phyloP scores from a whole-genome alignment of 2,888 invertebrate species.

The Barypeithes pellucidus region DNA sequence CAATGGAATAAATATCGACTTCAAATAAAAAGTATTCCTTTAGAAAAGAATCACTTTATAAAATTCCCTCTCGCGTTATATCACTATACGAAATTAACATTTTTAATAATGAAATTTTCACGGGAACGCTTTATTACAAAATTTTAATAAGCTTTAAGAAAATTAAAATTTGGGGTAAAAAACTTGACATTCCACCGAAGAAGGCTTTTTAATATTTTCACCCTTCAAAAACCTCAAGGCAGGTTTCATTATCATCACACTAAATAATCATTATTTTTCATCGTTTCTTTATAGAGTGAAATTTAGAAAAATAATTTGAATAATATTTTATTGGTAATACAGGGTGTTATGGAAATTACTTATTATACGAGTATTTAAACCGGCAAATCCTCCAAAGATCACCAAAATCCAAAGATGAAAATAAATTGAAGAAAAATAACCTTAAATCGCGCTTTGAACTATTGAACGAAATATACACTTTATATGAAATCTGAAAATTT shows the following conservation, averaged over 20 bases:
- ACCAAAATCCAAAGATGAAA: no score
- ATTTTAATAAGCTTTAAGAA: constrained; percentile 2
- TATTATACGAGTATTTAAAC: no score
- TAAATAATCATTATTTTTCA: constrained; percentile 1
- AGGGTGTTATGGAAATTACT: no score
- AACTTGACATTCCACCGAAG: not conserved
- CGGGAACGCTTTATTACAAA: not conserved
- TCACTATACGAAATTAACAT: not conserved
- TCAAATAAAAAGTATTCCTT: not conserved
- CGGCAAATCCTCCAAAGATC: no score
- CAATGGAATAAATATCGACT: no score
- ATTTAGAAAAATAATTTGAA: not conserved
- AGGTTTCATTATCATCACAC: not conserved
- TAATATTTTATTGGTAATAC: no score
- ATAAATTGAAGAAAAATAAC: no score
- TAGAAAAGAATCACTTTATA: not conserved
- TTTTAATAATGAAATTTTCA: not conserved
- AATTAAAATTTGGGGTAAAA: constrained; percentile 7
- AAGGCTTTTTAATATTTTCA: constrained; percentile 8
- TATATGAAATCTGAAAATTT: no score
- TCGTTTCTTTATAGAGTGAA: not conserved
- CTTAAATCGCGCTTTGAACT: no score
- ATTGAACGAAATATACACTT: no score
- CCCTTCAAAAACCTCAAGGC: not conserved
- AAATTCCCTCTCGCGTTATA: not conserved